Percentiles rank a stretch among this genome's conserved stretches.
Conservation (phyloP, 35 echinoderm and acorn worm species). For the Diadema setosum region DNA sequence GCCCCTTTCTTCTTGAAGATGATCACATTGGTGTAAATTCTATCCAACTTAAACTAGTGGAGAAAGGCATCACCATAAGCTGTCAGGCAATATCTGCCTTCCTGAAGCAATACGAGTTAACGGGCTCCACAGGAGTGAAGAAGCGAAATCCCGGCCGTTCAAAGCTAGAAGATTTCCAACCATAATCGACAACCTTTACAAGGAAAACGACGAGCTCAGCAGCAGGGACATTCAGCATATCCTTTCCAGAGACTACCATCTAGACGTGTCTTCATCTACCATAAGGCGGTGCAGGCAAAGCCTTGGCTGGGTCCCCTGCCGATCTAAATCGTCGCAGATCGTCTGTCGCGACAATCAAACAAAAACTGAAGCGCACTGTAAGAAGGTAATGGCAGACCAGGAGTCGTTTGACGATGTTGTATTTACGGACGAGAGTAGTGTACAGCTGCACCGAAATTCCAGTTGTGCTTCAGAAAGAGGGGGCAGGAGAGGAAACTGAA, state of each 20-base stretch:
- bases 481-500: neutral
- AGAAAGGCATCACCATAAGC: neutral
- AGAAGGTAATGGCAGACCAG: neutral
- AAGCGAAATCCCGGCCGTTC: neutral
- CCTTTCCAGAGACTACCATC: neutral
- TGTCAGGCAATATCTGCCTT: neutral
- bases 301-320: too few species aligned
- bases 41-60: neutral
- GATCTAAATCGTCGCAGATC: neutral
- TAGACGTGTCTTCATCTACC: neutral
- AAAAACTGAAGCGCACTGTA: neutral
- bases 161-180: neutral
- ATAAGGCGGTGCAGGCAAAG: neutral
- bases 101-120: neutral
- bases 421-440: neutral
- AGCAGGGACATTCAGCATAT: neutral
- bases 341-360: neutral
- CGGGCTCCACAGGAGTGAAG: too few species aligned
- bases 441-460: neutral
- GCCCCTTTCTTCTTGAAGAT: too few species aligned
- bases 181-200: neutral
- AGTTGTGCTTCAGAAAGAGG: neutral
- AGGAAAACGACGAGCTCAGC: neutral
- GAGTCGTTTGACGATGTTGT: neutral
- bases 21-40: too few species aligned